Evolutionary conservation across 2,113 vertebrate species (phyloP).

Genomic region (Diphyllodes magnificus): DNA sequence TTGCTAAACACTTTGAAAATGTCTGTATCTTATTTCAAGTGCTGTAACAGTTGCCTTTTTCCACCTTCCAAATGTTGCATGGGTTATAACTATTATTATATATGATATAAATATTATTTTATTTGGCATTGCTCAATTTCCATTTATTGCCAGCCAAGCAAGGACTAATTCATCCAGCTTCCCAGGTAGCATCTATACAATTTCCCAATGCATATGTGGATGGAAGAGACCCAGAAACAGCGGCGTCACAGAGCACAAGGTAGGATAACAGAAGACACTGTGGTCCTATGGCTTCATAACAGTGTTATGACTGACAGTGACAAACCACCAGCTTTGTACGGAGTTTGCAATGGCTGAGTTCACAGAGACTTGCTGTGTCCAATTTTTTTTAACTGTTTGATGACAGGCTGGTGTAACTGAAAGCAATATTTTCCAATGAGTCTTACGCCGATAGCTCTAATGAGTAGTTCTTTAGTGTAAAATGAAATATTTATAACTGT

Average conservation of each 20-base stretch:
- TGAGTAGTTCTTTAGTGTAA: not conserved
- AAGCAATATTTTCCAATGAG: not conserved
- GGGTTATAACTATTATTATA: not conserved
- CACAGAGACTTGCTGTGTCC: not conserved
- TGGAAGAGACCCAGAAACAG: not conserved
- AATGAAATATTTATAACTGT: not conserved
- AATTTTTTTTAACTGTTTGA: not conserved
- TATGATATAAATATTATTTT: not conserved
- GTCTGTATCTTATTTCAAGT: not conserved
- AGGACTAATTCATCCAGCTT: not conserved
- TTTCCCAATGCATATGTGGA: fast-evolving
- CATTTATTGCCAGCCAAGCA: not conserved
- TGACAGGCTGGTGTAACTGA: not conserved
- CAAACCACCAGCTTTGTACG: not conserved
- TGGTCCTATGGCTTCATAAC: not conserved
- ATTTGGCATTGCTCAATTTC: not conserved
- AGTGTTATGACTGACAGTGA: not conserved
- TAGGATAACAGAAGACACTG: not conserved
- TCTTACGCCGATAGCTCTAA: not conserved
- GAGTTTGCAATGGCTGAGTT: not conserved
- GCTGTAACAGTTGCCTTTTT: not conserved
- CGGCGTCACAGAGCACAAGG: not conserved
- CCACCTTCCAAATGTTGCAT: fast-evolving
- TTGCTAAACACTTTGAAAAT: not conserved
- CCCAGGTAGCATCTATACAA: not conserved